Conservation (phyloP, 2,888 invertebrate genomes). For the Nephrotoma appendiculata region DNA sequence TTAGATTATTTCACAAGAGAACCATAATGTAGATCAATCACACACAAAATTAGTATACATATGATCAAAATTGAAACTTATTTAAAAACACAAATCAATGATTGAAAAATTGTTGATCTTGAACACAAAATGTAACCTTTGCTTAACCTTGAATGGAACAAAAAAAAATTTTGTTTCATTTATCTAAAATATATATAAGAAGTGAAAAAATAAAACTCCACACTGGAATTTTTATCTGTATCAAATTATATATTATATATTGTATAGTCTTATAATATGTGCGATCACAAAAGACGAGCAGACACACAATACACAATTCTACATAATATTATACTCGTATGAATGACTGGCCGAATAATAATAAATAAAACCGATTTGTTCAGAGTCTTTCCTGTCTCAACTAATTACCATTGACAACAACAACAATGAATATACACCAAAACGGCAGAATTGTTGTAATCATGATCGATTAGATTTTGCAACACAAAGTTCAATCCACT, state of each 20-base stretch:
- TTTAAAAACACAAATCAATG: background rate
- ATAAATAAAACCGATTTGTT: background rate
- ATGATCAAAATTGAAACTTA: background rate
- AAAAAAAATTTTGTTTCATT: background rate
- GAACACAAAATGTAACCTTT: background rate
- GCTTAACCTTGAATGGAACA: background rate
- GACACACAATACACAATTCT: background rate
- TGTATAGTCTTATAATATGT: background rate
- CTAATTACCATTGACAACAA: background rate
- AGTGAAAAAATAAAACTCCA: background rate
- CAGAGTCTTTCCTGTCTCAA: background rate
- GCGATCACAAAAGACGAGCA: background rate
- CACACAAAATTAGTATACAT: background rate
- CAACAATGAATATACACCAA: background rate
- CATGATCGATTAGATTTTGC: background rate
- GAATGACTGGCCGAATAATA: background rate
- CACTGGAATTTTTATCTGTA: background rate
- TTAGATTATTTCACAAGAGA: no score
- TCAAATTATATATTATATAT: background rate
- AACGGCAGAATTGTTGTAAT: no score
- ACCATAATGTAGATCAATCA: background rate
- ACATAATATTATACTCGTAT: background rate
- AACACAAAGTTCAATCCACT: background rate
- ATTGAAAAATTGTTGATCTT: background rate
- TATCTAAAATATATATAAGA: background rate